Evolutionary conservation across 2,113 vertebrate species (phyloP).

Genomic region (Manacus vitellinus): DNA sequence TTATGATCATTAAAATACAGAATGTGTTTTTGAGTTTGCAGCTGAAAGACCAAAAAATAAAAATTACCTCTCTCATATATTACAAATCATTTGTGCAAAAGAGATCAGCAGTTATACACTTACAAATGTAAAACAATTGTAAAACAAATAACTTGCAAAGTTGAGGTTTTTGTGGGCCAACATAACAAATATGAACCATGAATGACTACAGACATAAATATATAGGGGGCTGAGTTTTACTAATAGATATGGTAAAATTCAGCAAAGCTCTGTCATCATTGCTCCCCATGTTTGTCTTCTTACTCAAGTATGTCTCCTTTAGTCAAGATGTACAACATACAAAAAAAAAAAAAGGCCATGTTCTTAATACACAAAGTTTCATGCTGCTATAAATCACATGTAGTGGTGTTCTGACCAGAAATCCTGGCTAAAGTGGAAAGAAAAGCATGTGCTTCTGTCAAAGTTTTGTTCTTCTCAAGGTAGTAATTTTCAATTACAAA

Average conservation of each 20-base stretch:
- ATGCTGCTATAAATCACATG: neutral
- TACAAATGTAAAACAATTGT: neutral
- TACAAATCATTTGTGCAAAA: neutral
- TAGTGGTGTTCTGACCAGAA: neutral
- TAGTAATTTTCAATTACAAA: neutral
- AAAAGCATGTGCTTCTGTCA: neutral
- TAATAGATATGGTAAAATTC: neutral
- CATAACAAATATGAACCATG: neutral
- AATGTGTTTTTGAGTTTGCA: neutral
- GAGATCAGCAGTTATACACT: neutral
- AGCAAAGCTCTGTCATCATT: neutral
- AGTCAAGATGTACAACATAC: neutral
- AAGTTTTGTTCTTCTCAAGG: neutral
- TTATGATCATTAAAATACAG: neutral
- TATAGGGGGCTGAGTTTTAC: neutral
- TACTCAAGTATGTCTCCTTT: neutral
- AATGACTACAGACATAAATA: neutral
- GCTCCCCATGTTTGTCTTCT: neutral
- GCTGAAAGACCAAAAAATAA: neutral
- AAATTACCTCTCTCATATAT: neutral
- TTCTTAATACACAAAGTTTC: neutral
- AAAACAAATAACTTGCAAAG: neutral
- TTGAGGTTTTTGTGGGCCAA: neutral
- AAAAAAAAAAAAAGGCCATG: neutral
- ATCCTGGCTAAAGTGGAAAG: neutral